Conservation (phyloP, 1,140 invertebrate genomes). For the Heliconius hermathena region DNA sequence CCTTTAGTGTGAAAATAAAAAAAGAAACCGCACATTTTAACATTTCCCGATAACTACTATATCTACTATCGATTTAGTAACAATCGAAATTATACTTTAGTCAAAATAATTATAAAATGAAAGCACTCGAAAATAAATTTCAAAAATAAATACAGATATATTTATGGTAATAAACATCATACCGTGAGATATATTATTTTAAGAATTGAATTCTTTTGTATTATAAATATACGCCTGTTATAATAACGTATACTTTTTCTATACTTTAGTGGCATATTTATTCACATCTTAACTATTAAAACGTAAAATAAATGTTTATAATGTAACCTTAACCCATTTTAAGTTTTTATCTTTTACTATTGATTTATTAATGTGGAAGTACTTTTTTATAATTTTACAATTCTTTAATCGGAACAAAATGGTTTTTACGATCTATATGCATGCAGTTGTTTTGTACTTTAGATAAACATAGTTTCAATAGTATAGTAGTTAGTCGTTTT, state of each 20-base stretch:
- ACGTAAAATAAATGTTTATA: constrained; percentile 1
- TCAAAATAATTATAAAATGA: constrained; percentile 7
- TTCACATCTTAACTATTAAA: background rate
- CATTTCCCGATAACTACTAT: constrained; percentile 1
- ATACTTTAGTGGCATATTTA: background rate
- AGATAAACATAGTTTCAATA: background rate
- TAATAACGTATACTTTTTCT: background rate
- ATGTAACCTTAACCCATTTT: constrained; percentile 5
- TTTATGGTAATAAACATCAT: background rate
- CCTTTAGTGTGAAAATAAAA: constrained; percentile 5
- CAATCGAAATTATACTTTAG: constrained; percentile 24
- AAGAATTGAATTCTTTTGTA: background rate
- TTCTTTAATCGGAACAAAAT: background rate
- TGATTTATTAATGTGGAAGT: background rate
- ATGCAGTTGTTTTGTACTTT: background rate
- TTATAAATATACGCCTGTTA: background rate
- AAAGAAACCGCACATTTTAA: constrained; percentile 14
- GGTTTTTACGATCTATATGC: background rate
- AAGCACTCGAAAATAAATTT: constrained; percentile 30
- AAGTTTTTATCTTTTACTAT: constrained; percentile 1
- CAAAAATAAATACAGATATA: constrained; percentile 27
- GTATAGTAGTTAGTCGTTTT: too few species aligned
- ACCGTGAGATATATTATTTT: constrained; percentile 1
- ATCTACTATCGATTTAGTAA: constrained; percentile 8
- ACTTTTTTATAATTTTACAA: background rate